A percentile compares a stretch with the other conserved stretches of the same genome.
These are phyloP conservation scores for Myathropa florea DNA, from an alignment of 2,888 invertebrate species.

Conservation along the genomic window DNA sequence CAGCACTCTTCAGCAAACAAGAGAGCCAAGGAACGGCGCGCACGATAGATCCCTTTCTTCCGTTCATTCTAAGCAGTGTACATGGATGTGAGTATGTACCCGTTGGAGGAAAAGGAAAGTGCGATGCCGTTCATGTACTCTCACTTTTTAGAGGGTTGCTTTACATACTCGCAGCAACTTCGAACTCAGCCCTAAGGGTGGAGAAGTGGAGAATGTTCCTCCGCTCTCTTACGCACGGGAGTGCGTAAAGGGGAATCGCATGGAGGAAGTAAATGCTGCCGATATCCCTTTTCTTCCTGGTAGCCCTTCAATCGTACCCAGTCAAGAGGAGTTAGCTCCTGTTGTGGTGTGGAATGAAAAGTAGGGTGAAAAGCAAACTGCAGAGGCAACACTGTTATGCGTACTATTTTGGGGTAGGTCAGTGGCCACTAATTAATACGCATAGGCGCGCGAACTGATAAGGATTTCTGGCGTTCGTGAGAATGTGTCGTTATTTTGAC, in stretches of 20 bases:
- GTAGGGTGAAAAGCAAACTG: neutral
- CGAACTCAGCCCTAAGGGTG: constrained; percentile 21
- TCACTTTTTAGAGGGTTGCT: constrained; percentile 54
- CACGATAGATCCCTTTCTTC: constrained; percentile 43
- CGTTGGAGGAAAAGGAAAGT: constrained; percentile 28
- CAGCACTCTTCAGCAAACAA: constrained; percentile 36
- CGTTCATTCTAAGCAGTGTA: neutral
- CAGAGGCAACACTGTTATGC: constrained; percentile 32
- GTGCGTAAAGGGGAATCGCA: constrained; percentile 12
- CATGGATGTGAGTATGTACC: neutral
- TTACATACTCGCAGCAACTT: neutral
- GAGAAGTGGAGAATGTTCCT: neutral
- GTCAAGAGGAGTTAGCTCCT: neutral
- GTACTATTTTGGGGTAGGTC: constrained; percentile 59
- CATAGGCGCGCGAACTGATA: constrained; percentile 48
- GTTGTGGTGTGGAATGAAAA: neutral
- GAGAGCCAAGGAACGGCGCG: constrained; percentile 19
- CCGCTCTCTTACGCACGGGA: constrained; percentile 26
- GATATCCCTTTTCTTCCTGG: constrained; percentile 32
- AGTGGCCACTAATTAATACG: constrained; percentile 3
- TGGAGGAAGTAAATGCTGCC: constrained; percentile 12
- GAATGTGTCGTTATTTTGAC: neutral
- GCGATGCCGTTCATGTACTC: constrained; percentile 44
- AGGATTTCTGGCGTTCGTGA: constrained; percentile 8
- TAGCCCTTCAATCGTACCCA: neutral